phyloP scores from a whole-genome alignment of 1,140 invertebrate genomes.

The Heliothis virescens region DNA sequence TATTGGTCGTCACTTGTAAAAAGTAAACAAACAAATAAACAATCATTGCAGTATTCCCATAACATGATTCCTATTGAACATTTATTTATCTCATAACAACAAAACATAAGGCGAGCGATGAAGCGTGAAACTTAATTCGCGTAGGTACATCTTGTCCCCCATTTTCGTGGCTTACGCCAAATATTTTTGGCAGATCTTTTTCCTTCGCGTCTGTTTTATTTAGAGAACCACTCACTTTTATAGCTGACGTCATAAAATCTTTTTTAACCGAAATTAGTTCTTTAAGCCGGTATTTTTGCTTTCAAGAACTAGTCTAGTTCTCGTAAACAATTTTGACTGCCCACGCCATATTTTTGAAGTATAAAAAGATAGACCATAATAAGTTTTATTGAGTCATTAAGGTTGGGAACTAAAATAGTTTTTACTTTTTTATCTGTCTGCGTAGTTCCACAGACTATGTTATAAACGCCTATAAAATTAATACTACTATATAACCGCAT shows the following conservation, averaged over 20 bases:
- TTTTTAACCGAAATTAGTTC: background rate
- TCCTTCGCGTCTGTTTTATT: background rate
- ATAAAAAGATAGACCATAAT: too few species aligned
- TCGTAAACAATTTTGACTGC: too few species aligned
- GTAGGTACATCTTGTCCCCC: background rate
- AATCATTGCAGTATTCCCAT: background rate
- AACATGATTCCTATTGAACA: background rate
- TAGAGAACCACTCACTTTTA: slow-evolving; percentile 23
- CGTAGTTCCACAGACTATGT: too few species aligned
- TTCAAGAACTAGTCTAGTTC: background rate
- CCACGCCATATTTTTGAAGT: too few species aligned
- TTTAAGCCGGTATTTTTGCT: background rate
- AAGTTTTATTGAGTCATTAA: too few species aligned
- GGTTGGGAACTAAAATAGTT: too few species aligned
- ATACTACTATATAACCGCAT: too few species aligned
- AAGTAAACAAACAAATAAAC: too few species aligned
- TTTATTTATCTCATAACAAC: slow-evolving; percentile 12
- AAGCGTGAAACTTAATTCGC: slow-evolving; percentile 7
- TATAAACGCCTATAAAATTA: too few species aligned
- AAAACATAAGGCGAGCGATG: background rate
- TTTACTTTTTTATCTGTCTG: too few species aligned
- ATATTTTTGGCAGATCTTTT: slow-evolving; percentile 3
- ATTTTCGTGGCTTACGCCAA: background rate
- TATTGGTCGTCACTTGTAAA: too few species aligned
- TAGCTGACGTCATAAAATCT: background rate